Evolutionary conservation across 2,113 vertebrate species (phyloP).

Genomic region (Platanista minor): DNA sequence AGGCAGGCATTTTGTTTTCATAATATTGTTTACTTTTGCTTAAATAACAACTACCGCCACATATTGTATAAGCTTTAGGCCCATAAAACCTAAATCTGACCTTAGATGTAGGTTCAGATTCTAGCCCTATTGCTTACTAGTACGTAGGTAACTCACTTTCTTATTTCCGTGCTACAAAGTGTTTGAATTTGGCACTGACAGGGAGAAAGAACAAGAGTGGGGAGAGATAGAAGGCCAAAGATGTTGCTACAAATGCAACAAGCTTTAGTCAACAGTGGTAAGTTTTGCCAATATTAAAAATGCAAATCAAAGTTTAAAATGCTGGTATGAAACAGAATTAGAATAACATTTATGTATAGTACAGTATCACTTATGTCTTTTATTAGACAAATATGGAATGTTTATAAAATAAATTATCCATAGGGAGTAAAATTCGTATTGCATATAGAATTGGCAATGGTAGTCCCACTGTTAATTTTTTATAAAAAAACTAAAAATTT

Average conservation of each 20-base stretch:
- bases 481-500: conserved; percentile 87
- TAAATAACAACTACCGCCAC: neutral
- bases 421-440: conserved; percentile 74
- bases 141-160: neutral
- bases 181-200: conserved; percentile 86
- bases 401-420: conserved; percentile 80
- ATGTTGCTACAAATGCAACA: conserved; percentile 79
- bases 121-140: neutral
- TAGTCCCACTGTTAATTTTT: conserved; percentile 83
- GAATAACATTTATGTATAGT: conserved; percentile 84
- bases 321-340: conserved; percentile 80
- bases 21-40: neutral
- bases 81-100: neutral
- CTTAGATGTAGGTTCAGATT: neutral
- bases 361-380: conserved; percentile 76
- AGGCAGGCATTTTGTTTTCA: neutral
- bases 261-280: conserved; percentile 82
- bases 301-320: conserved; percentile 82
- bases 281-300: conserved; percentile 82
- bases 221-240: conserved; percentile 42
- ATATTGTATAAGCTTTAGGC: neutral
- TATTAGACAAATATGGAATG: conserved; percentile 82
- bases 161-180: conserved; percentile 91
- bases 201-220: conserved; percentile 60
- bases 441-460: conserved; percentile 87